Conservation (phyloP, 2,113 vertebrate genomes). For the Leuciscus idus region DNA sequence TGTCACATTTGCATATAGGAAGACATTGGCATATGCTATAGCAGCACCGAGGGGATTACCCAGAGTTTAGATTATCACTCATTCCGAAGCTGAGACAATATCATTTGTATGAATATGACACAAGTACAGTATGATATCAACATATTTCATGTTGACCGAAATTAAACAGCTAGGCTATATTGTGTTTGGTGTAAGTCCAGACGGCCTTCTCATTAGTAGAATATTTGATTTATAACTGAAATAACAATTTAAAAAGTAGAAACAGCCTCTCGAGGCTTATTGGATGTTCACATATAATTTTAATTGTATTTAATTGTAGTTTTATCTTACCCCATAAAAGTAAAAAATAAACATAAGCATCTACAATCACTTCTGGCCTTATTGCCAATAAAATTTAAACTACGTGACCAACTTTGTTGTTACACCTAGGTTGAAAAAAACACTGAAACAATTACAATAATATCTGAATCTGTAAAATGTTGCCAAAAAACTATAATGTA, state of each 20-base stretch:
- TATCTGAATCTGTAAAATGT: background rate
- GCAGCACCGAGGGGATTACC: conserved; percentile 20
- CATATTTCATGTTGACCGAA: background rate
- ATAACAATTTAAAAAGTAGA: background rate
- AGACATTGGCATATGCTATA: no score
- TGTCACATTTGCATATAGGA: background rate
- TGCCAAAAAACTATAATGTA: background rate
- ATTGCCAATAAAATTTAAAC: background rate
- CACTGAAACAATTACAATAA: background rate
- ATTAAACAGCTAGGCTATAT: background rate
- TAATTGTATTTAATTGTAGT: background rate
- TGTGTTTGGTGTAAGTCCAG: background rate
- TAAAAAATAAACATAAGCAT: conserved; percentile 12
- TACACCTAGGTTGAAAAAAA: background rate
- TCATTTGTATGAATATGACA: conserved; percentile 30
- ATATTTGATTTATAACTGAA: background rate
- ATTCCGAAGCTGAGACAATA: conserved; percentile 32
- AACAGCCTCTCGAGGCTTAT: background rate
- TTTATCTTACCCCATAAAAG: background rate
- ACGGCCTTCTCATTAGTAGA: background rate
- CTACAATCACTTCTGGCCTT: background rate
- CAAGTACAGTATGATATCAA: conserved; percentile 19
- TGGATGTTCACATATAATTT: background rate
- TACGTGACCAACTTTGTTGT: background rate
- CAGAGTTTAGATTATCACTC: conserved; percentile 16